Base-by-base conservation (phyloP, 1,140 invertebrate genomes). In the Linepithema humile region DNA sequence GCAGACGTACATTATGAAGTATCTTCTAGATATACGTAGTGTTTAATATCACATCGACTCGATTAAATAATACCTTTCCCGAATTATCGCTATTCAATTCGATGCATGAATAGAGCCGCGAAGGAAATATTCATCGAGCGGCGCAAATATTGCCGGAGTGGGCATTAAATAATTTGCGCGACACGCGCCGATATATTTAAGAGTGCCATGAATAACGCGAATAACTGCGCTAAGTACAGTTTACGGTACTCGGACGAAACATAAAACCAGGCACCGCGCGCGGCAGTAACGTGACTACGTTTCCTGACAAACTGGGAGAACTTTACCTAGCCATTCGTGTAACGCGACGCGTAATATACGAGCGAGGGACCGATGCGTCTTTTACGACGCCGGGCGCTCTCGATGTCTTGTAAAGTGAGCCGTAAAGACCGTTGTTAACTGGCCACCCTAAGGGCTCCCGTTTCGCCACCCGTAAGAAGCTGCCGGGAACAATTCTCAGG, bases 391-490 rank as follows among this genome's bases (percentile, higher is more conserved):
- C 29, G 9, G 3, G 43, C 9, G 32, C 6, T 45, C 43, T 43
- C 59, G 45, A 74, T 70, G 82, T 86, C 82, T 77, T 59, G 83
- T 80, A 84, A 84, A 84, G 62, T 80, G 75, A 82, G 75, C 50
- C 75, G 62, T 84, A 80, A 84, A 80, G 74, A 82, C 23, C 75
- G 62, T 29, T 77, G 74, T 84, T 84, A 84, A 84, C 83, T 48
- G 55, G 12, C 57, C 55, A 35, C 60, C 29, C 74, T 29, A 26
- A 82, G 55, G 53, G 32, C 29, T 60, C 17, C 43, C 57, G 72
- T 77, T 73, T 17, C 23, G 20, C 48, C 23, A 69, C 20, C 20
- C 45, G 67, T 20, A 45, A 53, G 64, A 78, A 45, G 12, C 55
- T 50, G 43, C 69, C 40, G 7, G 43, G 72, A 26, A 55, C 53